These are phyloP conservation scores for Drosophila planitibia DNA, from an alignment of 2,888 invertebrate genomes.

Conservation along the genomic window DNA sequence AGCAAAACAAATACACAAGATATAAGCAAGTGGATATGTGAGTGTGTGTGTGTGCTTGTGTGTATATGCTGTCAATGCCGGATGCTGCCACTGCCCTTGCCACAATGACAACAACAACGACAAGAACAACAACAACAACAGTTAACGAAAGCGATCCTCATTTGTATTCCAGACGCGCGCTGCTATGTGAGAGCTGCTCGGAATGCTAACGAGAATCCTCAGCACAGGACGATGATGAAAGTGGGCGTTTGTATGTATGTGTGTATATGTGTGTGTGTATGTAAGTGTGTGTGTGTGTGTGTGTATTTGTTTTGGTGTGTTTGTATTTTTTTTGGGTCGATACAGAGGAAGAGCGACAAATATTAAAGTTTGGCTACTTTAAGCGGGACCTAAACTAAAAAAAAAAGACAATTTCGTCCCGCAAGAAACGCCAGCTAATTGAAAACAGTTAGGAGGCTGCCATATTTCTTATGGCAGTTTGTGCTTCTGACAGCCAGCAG, in stretches of 20 bases:
- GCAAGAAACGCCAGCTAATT: slow-evolving; percentile 56
- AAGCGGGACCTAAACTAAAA: slow-evolving; percentile 9
- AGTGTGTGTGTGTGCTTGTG: slow-evolving; percentile 22
- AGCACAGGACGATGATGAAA: slow-evolving; percentile 67
- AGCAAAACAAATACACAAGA: slow-evolving; percentile 57
- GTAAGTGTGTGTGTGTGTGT: slow-evolving; percentile 29
- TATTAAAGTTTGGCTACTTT: slow-evolving; percentile 59
- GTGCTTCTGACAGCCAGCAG: slow-evolving; percentile 48
- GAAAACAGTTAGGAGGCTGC: slow-evolving; percentile 57
- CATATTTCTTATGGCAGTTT: slow-evolving; percentile 48
- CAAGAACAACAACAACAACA: slow-evolving; percentile 19
- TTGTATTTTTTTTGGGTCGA: slow-evolving; percentile 59
- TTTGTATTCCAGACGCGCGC: slow-evolving; percentile 85
- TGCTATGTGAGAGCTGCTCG: slow-evolving; percentile 64
- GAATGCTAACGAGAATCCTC: slow-evolving; percentile 73
- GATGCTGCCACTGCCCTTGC: slow-evolving; percentile 67
- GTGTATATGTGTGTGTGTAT: slow-evolving; percentile 27
- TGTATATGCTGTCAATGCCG: slow-evolving; percentile 73
- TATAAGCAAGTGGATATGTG: slow-evolving; percentile 24
- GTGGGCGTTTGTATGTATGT: slow-evolving; percentile 57
- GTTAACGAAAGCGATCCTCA: slow-evolving; percentile 80
- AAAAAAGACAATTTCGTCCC: background rate
- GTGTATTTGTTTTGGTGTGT: slow-evolving; percentile 30
- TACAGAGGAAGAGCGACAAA: slow-evolving; percentile 56
- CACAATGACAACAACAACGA: slow-evolving; percentile 47